Evolutionary conservation across 2,888 invertebrate genomes (phyloP).

Genomic region (Pollenia labialis): DNA sequence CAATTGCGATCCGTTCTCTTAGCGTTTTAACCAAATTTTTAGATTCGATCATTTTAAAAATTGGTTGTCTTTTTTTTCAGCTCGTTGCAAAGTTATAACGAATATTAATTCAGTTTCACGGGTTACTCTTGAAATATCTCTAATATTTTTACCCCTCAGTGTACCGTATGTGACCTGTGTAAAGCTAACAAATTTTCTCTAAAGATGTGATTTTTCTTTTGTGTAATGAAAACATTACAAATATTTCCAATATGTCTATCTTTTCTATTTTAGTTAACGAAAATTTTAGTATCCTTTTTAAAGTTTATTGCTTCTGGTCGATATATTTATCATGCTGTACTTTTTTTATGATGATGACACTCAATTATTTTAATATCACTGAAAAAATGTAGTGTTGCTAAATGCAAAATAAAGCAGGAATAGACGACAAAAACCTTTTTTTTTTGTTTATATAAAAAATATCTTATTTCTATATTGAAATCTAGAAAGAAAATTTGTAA

Average conservation of each 20-base stretch:
- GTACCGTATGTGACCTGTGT: background rate
- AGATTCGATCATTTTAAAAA: no score
- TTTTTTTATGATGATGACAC: slow-evolving; percentile 60
- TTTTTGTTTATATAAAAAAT: no score
- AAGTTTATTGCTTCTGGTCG: slow-evolving; percentile 48
- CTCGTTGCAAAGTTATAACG: no score
- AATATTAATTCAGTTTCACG: no score
- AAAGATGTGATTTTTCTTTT: background rate
- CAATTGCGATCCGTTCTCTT: no score
- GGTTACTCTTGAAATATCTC: background rate
- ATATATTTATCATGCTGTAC: slow-evolving; percentile 40
- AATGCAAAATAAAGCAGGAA: background rate
- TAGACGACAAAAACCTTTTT: no score
- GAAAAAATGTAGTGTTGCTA: slow-evolving; percentile 6
- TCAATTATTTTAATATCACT: slow-evolving; percentile 57
- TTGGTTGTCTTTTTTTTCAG: no score
- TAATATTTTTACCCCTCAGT: background rate
- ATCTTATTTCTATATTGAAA: background rate
- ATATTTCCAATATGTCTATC: slow-evolving; percentile 41
- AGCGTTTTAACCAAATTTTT: no score
- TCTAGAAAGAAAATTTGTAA: background rate
- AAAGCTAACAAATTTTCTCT: background rate
- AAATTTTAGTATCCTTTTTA: slow-evolving; percentile 75
- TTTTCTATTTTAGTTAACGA: background rate
- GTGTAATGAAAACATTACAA: slow-evolving; percentile 17